Conservation (phyloP, 2,888 invertebrate species). For the Elaeidobius kamerunicus region DNA sequence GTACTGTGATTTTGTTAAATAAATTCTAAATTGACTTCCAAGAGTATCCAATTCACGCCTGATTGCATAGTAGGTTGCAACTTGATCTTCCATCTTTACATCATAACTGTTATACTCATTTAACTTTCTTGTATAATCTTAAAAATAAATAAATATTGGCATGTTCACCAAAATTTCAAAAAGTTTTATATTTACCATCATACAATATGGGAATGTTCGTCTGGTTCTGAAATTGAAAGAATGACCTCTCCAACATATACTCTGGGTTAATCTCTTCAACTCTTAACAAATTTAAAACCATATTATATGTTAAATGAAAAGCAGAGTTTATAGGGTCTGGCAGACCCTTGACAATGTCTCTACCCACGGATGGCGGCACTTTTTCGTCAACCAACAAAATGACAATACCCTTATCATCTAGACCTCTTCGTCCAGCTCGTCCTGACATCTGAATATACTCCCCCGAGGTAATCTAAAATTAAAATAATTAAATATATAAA, state of each 20-base stretch:
- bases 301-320: conserved; percentile 98
- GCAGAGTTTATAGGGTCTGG: conserved; percentile 98
- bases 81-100: conserved; percentile 69
- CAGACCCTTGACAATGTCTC: conserved; percentile 66
- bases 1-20: conserved; percentile 82
- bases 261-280: conserved; percentile 99
- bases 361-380: conserved; percentile 75
- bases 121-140: conserved; percentile 66
- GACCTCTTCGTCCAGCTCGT: conserved; percentile 92
- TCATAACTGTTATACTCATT: conserved; percentile 60
- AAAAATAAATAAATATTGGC: conserved; percentile 27
- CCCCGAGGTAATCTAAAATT: conserved; percentile 83
- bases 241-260: conserved; percentile 97
- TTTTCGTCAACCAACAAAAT: conserved; percentile 99
- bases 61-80: conserved; percentile 83
- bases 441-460: conserved; percentile 99
- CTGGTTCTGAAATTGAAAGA: conserved; percentile 99
- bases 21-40: conserved; percentile 71
- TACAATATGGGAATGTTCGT: conserved; percentile 87
- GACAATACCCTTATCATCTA: conserved; percentile 92
- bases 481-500: too few species aligned
- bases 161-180: neutral
- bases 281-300: conserved; percentile 93
- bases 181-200: conserved; percentile 62
- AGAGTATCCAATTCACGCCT: conserved; percentile 75